Conservation (phyloP, 37 sponge, comb jelly and placozoan species). For the Oscarella lobularis region DNA sequence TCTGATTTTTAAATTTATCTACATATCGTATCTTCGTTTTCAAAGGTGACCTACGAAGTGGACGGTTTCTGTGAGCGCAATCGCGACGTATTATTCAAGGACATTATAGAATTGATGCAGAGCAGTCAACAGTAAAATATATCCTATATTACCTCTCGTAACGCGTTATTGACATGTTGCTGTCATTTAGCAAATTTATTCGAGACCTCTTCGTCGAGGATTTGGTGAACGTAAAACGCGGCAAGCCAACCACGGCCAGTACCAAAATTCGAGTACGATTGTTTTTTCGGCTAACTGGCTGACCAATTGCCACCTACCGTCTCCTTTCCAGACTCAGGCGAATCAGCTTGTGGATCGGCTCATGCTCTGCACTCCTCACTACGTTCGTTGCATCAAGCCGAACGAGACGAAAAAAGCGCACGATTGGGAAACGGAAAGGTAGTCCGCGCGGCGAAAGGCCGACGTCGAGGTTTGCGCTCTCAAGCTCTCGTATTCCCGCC, state of each 20-base stretch:
- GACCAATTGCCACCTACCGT: background rate
- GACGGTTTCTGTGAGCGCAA: constrained; percentile 90
- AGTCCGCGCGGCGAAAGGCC: background rate
- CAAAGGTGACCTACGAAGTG: constrained; percentile 87
- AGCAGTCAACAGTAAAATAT: constrained; percentile 45
- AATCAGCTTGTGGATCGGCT: constrained; percentile 76
- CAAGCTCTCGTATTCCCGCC: too few relatives aligned
- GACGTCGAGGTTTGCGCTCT: background rate
- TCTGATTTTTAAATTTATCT: too few relatives aligned
- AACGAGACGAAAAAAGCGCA: constrained; percentile 91
- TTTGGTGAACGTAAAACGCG: constrained; percentile 49
- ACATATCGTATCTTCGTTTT: too few relatives aligned
- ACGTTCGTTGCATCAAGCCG: constrained; percentile 97
- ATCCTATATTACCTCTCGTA: background rate
- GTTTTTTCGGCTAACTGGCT: background rate
- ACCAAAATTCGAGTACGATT: constrained; percentile 69
- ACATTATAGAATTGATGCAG: constrained; percentile 91
- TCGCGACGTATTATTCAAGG: constrained; percentile 86
- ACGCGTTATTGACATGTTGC: background rate
- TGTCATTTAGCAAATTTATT: constrained; percentile 54
- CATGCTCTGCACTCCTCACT: constrained; percentile 88
- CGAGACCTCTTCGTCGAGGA: constrained; percentile 75
- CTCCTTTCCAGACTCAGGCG: constrained; percentile 65
- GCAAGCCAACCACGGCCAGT: constrained; percentile 76
- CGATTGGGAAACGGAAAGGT: constrained; percentile 94